phyloP scores from a whole-genome alignment of 2,888 invertebrate species.

The Netelia virgata region DNA sequence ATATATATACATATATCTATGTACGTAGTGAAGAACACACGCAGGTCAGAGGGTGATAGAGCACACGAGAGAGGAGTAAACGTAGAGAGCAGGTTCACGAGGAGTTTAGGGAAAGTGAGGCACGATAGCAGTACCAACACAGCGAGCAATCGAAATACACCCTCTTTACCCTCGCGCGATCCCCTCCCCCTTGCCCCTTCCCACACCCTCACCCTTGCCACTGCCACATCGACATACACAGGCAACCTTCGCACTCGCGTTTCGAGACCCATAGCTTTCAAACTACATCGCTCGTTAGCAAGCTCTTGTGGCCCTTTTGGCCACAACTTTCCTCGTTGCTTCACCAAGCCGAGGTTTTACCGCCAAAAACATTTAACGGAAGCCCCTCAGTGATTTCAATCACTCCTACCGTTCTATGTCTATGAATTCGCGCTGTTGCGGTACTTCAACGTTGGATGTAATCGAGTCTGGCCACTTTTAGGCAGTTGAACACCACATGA shows the following conservation, averaged over 20 bases:
- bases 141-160: slow-evolving; percentile 56
- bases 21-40: slow-evolving; percentile 34
- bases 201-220: not conserved
- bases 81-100: not conserved
- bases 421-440: not conserved
- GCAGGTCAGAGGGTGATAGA: slow-evolving; percentile 22
- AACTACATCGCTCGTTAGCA: slow-evolving; percentile 40
- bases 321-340: slow-evolving; percentile 51
- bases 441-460: not conserved
- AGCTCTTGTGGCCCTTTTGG: slow-evolving; percentile 40
- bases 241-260: slow-evolving; percentile 13
- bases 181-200: slow-evolving; percentile 14
- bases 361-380: slow-evolving; percentile 19
- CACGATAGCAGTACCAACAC: slow-evolving; percentile 13
- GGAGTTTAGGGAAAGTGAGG: slow-evolving; percentile 40
- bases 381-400: slow-evolving; percentile 29
- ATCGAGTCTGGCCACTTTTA: not conserved
- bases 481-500: not conserved
- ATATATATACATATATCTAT: not conserved
- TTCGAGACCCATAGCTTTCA: slow-evolving; percentile 40
- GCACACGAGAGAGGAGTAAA: slow-evolving; percentile 40
- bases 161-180: slow-evolving; percentile 7
- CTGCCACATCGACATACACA: slow-evolving; percentile 9
- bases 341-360: slow-evolving; percentile 15
- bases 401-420: not conserved